Evolutionary conservation across 2,113 vertebrate genomes (phyloP).

Genomic region (pig (Sus scrofa)): T2T-Sscrofa CM000824.6:86710001-86710500

Average conservation of each 20-base stretch:
- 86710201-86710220: conserved; percentile 15
- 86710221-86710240: neutral
- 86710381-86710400: neutral
- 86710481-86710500: neutral
- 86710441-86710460: neutral
- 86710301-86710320: neutral
- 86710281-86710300: neutral
- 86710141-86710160: neutral
- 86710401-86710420: neutral
- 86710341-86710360: neutral
- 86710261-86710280: neutral
- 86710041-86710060: too few relatives aligned
- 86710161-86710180: neutral
- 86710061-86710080: too few relatives aligned
- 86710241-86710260: neutral
- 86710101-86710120: conserved; percentile 46
- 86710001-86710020: too few relatives aligned
- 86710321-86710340: neutral
- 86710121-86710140: neutral
- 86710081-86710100: neutral
- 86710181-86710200: conserved; percentile 11
- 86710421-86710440: neutral
- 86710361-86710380: neutral
- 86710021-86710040: too few relatives aligned
- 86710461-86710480: neutral